Percentiles rank a stretch among this genome's conserved stretches.
Conservation (phyloP, 2,888 invertebrate species). For the Omphaloscelis lunosa region DNA sequence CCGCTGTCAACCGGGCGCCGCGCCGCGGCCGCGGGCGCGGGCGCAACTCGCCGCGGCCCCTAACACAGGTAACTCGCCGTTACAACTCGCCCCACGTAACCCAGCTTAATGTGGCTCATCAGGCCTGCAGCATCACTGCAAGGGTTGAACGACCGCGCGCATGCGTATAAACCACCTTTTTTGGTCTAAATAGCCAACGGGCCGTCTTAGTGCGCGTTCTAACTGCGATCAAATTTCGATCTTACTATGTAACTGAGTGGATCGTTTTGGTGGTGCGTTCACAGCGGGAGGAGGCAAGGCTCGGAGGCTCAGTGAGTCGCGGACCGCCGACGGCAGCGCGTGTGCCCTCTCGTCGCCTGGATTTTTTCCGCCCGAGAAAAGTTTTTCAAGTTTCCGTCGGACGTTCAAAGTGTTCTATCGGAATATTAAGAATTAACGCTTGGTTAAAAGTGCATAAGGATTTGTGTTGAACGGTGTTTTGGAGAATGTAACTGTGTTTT, state of each 20-base stretch:
- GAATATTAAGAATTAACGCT: conserved; percentile 36
- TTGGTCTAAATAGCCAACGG: conserved; percentile 82
- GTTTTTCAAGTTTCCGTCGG: conserved; percentile 79
- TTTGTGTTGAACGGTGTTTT: conserved; percentile 61
- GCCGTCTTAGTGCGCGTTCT: conserved; percentile 85
- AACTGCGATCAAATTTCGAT: conserved; percentile 90
- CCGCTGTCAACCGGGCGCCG: conserved; percentile 10
- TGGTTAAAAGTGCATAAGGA: conserved; percentile 63
- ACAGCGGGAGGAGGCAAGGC: conserved; percentile 67
- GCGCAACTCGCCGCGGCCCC: conserved; percentile 28
- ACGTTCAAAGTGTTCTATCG: conserved; percentile 60
- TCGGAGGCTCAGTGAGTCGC: conserved; percentile 78
- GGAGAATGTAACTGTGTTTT: conserved; percentile 47
- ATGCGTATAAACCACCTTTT: conserved; percentile 80
- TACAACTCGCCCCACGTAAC: conserved; percentile 62
- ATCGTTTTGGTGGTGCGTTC: conserved; percentile 80
- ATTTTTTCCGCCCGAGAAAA: conserved; percentile 73
- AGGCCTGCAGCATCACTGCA: conserved; percentile 83
- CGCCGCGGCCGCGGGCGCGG: conserved; percentile 7
- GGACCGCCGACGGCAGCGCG: conserved; percentile 76
- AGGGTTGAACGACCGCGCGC: conserved; percentile 85
- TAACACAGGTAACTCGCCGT: conserved; percentile 62
- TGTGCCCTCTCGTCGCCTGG: conserved; percentile 59
- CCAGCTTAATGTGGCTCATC: conserved; percentile 75
- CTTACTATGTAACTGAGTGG: conserved; percentile 87